Base-by-base conservation (phyloP, 1,140 invertebrate genomes). In the Bombus waltoni region DNA sequence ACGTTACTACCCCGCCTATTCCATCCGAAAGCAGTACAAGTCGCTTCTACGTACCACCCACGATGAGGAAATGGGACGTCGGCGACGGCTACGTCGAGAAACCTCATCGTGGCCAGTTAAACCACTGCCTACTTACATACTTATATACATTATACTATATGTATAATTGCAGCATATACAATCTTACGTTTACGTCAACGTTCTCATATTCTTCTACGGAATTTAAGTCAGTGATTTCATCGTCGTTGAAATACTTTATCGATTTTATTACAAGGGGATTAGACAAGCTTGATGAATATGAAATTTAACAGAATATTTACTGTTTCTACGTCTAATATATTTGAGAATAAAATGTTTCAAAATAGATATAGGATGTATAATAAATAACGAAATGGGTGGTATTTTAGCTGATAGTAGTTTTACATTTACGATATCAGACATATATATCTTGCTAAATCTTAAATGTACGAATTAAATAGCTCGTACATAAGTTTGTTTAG, bases 1-100 rank as follows among this genome's bases (percentile, higher is more conserved):
- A 94, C 93, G 87, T 93, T 93, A 94, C 91, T 89, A 84, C 91
- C 89, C 86, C 83, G 87, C 87, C 86, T 86, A 90, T 92, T 88
- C 71, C 86, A 83, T 90, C 88, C 90, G 83, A 93, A 90, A 94
- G 88, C 89, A 81, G 88, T 84, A 82, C 89, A 83, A 90, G 83
- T 86, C 89, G 89, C 87, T 81, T 86, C 83, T 84, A 90, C 77
- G 70, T 83, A 85, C 83, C 89, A 72, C 88, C 81, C 89, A 81
- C 87, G 86, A 90, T 79, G 89, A 90, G 89, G 79, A 90, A 90
- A 90, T 90, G 83, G 80, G 80, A 88, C 83, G 88, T 71, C 79
- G 75, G 38, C 70, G 82, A 84, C 77, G 77, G 72, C 76, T 73
- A 70, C 87, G 83, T 62, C 81, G 84, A 83, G 88, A 83, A 78